phyloP scores from a whole-genome alignment of 2,113 vertebrate species.

The Psittacara wagleri region DNA sequence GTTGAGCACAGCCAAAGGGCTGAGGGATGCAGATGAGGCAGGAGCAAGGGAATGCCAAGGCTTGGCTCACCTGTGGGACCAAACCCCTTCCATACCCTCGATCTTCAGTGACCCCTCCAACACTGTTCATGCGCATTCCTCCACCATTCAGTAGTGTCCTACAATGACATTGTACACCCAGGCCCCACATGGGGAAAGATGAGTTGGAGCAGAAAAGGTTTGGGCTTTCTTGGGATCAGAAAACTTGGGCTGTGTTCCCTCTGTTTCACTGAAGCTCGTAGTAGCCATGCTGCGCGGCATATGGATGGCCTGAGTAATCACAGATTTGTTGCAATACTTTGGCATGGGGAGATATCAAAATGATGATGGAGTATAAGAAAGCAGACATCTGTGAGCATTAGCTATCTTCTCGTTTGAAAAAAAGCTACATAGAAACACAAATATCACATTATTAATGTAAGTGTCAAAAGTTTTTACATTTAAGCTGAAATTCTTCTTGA shows the following conservation, averaged over 20 bases:
- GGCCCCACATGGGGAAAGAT: neutral
- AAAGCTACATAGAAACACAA: neutral
- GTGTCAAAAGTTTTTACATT: neutral
- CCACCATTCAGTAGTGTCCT: fast-evolving
- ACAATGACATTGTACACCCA: fast-evolving
- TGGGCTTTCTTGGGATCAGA: fast-evolving
- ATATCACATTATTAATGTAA: neutral
- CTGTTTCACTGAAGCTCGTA: neutral
- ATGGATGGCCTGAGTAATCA: conserved; percentile 6
- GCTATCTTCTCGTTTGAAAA: neutral
- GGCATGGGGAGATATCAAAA: conserved; percentile 1
- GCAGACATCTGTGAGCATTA: conserved; percentile 16
- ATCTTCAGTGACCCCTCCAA: fast-evolving
- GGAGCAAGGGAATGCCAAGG: fast-evolving
- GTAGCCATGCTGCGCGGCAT: neutral
- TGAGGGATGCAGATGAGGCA: fast-evolving
- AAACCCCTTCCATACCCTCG: fast-evolving
- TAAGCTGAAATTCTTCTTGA: neutral
- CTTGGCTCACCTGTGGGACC: neutral
- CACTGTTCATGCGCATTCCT: fast-evolving
- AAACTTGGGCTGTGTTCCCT: neutral
- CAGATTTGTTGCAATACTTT: conserved; percentile 13
- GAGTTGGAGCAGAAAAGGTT: neutral
- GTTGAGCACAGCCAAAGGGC: neutral
- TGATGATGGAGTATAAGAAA: neutral